phyloP scores from a whole-genome alignment of 1,140 invertebrate genomes.

The Diachasmimorpha longicaudata region DNA sequence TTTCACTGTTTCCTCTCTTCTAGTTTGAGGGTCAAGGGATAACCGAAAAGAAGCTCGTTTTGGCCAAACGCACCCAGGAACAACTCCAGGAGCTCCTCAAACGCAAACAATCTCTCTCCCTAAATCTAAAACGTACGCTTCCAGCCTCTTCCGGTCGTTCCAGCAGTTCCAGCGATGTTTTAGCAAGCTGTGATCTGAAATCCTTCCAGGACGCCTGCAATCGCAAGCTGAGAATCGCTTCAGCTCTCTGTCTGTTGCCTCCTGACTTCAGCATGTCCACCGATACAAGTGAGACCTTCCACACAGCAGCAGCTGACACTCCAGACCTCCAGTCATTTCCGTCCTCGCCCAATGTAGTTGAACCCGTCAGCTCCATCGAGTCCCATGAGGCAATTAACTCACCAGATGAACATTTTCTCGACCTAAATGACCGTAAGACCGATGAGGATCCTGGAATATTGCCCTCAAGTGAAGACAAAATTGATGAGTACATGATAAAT shows the following conservation, averaged over 20 bases:
- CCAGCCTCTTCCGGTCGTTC: conserved; percentile 47
- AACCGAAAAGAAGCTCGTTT: conserved; percentile 55
- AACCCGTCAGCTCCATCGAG: neutral
- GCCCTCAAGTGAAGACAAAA: too few relatives aligned
- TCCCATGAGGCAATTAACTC: neutral
- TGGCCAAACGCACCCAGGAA: conserved; percentile 62
- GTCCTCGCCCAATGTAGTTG: neutral
- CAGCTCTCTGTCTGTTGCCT: conserved; percentile 49
- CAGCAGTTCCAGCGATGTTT: conserved; percentile 44
- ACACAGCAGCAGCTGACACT: conserved; percentile 68
- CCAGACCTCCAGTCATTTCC: conserved; percentile 46
- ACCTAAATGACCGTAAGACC: neutral
- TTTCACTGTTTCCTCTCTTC: neutral
- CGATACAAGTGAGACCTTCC: conserved; percentile 73
- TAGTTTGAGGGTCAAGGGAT: conserved; percentile 48
- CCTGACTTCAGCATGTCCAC: conserved; percentile 53
- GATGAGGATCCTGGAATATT: neutral
- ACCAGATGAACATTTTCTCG: too few relatives aligned
- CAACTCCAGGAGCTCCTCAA: conserved; percentile 60
- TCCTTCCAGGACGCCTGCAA: conserved; percentile 46
- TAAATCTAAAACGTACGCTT: conserved; percentile 53
- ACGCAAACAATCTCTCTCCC: conserved; percentile 56
- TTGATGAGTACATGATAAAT: conserved; percentile 30
- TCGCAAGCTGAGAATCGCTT: conserved; percentile 53
- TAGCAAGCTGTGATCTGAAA: conserved; percentile 42